These are phyloP conservation scores for Megalurothrips usitatus DNA, from an alignment of 2,888 invertebrate species.

Conservation along the genomic window DNA sequence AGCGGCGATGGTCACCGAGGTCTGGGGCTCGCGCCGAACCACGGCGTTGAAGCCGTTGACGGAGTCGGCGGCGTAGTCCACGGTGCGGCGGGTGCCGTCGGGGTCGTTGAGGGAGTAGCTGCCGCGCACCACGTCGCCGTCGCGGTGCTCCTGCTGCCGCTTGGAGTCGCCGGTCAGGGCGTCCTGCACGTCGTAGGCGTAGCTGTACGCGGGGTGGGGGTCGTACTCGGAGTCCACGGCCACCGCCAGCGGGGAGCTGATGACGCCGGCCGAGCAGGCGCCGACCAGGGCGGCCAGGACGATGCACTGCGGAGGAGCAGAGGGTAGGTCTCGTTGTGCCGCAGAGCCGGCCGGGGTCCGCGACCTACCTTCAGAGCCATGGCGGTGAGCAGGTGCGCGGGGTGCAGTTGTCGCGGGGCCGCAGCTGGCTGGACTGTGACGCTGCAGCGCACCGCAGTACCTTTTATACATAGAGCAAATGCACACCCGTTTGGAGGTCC, in stretches of 20 bases:
- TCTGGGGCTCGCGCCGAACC: conserved; percentile 35
- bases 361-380: conserved; percentile 11
- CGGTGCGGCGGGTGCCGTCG: conserved; percentile 38
- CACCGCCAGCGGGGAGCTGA: conserved; percentile 29
- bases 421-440: neutral
- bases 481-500: neutral
- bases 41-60: conserved; percentile 38
- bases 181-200: conserved; percentile 39
- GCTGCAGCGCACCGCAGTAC: neutral
- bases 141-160: conserved; percentile 37
- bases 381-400: neutral
- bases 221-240: conserved; percentile 33
- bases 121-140: conserved; percentile 39
- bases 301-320: conserved; percentile 34
- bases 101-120: conserved; percentile 37
- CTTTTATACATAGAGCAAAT: neutral
- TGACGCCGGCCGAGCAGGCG: conserved; percentile 35
- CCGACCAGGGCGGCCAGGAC: conserved; percentile 35
- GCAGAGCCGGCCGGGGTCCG: neutral
- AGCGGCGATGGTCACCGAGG: conserved; percentile 33
- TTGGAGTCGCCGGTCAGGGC: conserved; percentile 38
- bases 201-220: conserved; percentile 38
- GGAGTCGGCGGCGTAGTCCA: conserved; percentile 39
- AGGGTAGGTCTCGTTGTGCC: neutral
- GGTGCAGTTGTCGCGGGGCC: neutral